Evolutionary conservation across 2,797 vertebrate species (phyloP), one percentile per base, ranked within the genome.

Genomic region (Enteromius radiatus): DNA sequence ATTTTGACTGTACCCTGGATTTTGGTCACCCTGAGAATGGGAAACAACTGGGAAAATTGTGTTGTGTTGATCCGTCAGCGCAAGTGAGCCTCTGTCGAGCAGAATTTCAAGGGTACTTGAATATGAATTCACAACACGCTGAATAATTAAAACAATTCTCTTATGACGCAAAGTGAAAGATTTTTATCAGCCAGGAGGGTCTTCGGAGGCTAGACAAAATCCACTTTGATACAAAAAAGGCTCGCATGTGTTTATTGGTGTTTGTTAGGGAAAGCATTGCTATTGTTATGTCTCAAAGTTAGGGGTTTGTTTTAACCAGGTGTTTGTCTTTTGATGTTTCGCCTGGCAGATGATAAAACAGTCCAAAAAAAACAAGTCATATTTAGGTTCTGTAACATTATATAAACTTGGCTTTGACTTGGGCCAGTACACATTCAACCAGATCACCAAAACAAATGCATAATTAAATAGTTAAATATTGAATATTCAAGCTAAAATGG

Each of bases 61-160:
- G 69, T 54, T 47, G 19, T 70, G 71, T 79, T 38, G 28, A 80
- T 82, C 45, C 52, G 63, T 74, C 45, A 31, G 69, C 21, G 21
- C 70, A 71, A 47, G 70, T 65, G 63, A 76, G 76, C 26, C 80
- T 73, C 38, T 1, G 31, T 65, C 26, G 12, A 10, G 38, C 19
- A 59, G 70, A 8, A 47, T 70, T 79, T 83, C n/a, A 85, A 69
- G 67, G 31, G 33, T 64, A 31, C 45, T 67, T 75, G 33, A 65
- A 47, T 23, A 75, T 54, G 56, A 74, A 73, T 73, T 81, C 59
- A 38, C 36, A 52, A 61, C 12, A 15, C 28, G 49, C 21, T 84
- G 54, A 81, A 76, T 64, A 77, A 84, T 81, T 81, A 75, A 81
- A 67, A 52, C 11, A 26, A 41, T 64, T 74, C 45, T 49, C 41